phyloP scores from a whole-genome alignment of 2,113 vertebrate genomes.

The Syngnathus scovelli region DNA sequence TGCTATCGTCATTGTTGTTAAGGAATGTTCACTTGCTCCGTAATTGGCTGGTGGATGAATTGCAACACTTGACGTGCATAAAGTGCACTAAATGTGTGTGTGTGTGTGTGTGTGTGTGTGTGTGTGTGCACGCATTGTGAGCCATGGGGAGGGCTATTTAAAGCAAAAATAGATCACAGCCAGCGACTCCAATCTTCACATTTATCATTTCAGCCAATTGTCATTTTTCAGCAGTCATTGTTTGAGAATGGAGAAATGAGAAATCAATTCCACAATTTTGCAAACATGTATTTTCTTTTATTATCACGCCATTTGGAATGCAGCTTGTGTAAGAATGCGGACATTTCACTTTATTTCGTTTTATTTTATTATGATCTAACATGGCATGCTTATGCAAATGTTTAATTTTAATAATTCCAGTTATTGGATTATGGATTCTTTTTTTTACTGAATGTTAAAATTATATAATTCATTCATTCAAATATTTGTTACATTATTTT shows the following conservation, averaged over 20 bases:
- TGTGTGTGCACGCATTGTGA: background rate
- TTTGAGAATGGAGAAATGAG: background rate
- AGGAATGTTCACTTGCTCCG: background rate
- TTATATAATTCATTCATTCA: background rate
- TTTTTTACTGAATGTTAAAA: background rate
- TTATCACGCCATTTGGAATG: background rate
- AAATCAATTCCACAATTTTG: background rate
- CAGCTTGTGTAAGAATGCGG: background rate
- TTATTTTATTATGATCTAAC: background rate
- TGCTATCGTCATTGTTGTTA: background rate
- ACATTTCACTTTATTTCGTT: background rate
- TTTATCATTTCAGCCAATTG: background rate
- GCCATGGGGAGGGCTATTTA: background rate
- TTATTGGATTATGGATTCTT: no score
- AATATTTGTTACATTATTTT: background rate
- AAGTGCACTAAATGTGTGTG: background rate
- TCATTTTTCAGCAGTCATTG: background rate
- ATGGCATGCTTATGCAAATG: background rate
- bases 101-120: background rate
- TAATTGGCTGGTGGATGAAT: background rate
- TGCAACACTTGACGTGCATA: no score
- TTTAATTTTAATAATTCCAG: background rate
- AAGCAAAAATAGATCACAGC: constrained; percentile 2
- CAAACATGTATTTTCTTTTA: background rate
- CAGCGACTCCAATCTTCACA: background rate